Evolutionary conservation across 2,797 vertebrate genomes (phyloP).

Genomic region (Smutsia gigantea): DNA sequence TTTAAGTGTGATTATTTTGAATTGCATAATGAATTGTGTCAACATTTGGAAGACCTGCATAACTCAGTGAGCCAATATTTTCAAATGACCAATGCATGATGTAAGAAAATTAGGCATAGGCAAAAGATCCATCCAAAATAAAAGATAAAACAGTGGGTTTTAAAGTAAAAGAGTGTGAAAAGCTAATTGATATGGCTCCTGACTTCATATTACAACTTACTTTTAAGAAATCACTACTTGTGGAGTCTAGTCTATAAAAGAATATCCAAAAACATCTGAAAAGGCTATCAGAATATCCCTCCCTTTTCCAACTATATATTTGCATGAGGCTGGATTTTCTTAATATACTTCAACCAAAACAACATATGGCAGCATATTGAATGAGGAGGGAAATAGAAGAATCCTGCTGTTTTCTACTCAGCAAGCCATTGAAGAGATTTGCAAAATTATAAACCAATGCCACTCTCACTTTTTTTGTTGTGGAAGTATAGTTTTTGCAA

Average conservation of each 20-base stretch:
- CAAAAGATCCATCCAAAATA: slow-evolving; percentile 50
- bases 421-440: slow-evolving; percentile 22
- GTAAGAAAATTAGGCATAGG: slow-evolving; percentile 19
- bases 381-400: not conserved
- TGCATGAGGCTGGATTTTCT: slow-evolving; percentile 14
- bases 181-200: not conserved
- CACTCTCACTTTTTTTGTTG: not conserved
- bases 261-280: not conserved
- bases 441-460: slow-evolving; percentile 27
- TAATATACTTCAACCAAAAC: slow-evolving; percentile 8
- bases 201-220: not conserved
- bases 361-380: slow-evolving; percentile 44
- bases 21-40: slow-evolving; percentile 52
- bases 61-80: slow-evolving; percentile 31
- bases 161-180: slow-evolving; percentile 22
- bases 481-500: slow-evolving; percentile 13
- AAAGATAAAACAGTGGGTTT: not conserved
- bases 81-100: slow-evolving; percentile 8
- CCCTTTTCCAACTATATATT: not conserved
- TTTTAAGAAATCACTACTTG: not conserved
- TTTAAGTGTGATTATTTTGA: slow-evolving; percentile 37
- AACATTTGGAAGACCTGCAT: slow-evolving; percentile 54
- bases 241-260: not conserved
- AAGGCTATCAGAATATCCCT: slow-evolving; percentile 27
- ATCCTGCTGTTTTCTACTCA: slow-evolving; percentile 54